These are phyloP conservation scores for Pseudorectes ferrugineus DNA, from an alignment of 2,113 vertebrate genomes.

Conservation along the genomic window DNA sequence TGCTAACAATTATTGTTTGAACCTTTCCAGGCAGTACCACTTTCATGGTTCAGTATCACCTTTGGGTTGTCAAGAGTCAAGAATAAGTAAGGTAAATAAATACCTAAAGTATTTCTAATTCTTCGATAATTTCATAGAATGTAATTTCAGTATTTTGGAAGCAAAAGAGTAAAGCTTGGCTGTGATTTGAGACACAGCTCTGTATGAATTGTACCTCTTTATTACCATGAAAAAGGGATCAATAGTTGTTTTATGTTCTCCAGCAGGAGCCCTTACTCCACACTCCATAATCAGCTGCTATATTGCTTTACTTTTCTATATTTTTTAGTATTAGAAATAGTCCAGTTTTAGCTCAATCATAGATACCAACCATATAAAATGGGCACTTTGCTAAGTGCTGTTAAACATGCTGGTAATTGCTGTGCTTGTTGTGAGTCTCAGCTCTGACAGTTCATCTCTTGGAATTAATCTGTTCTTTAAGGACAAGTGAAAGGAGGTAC, in stretches of 20 bases:
- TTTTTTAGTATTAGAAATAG: not conserved
- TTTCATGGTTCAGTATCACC: not conserved
- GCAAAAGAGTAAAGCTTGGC: not conserved
- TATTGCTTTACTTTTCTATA: not conserved
- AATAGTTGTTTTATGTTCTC: not conserved
- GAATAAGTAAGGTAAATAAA: not conserved
- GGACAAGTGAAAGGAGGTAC: not conserved
- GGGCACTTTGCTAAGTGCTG: not conserved
- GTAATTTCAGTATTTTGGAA: not conserved
- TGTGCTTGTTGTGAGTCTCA: not conserved
- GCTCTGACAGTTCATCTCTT: not conserved
- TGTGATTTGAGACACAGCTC: not conserved
- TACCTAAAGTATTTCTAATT: not conserved
- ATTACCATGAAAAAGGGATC: not conserved
- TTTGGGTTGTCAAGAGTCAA: not conserved
- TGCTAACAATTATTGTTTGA: not conserved
- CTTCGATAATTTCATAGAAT: not conserved
- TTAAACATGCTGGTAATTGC: not conserved
- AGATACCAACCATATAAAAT: not conserved
- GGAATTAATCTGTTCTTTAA: not conserved
- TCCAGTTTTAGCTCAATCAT: not conserved
- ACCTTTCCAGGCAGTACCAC: not conserved
- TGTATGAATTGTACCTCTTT: not conserved
- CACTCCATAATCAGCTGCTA: not conserved
- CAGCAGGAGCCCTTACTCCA: not conserved